phyloP scores from a whole-genome alignment of 2,888 invertebrate genomes.

The Thymelicus lineola region DNA sequence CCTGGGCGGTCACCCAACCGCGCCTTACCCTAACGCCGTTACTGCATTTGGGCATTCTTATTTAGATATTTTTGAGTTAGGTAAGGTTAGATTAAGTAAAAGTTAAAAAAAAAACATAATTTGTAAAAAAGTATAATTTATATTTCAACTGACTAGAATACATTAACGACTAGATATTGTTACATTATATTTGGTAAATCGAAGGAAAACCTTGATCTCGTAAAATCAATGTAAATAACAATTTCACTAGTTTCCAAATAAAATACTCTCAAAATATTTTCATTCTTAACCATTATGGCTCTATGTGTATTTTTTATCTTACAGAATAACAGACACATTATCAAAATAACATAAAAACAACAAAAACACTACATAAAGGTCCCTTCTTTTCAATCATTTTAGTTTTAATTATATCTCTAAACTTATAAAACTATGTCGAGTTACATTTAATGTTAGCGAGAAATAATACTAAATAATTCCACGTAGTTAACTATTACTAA shows the following conservation, averaged over 20 bases:
- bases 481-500: too few species aligned
- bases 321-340: too few species aligned
- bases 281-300: too few species aligned
- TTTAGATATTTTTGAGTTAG: too few species aligned
- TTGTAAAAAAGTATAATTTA: conserved; percentile 15
- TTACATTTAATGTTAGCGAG: not conserved
- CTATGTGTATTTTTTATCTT: not conserved
- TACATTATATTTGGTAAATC: not conserved
- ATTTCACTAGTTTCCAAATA: too few species aligned
- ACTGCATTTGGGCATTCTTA: too few species aligned
- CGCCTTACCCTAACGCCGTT: too few species aligned
- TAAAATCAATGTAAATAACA: not conserved
- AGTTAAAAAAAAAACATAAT: not conserved
- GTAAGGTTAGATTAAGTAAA: too few species aligned
- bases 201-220: not conserved
- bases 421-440: conserved; percentile 1
- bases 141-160: conserved; percentile 16
- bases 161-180: conserved; percentile 15
- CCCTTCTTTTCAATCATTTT: conserved; percentile 55
- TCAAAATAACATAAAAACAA: conserved; percentile 14
- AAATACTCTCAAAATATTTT: too few species aligned
- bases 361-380: conserved; percentile 30
- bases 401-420: conserved; percentile 35
- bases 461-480: too few species aligned
- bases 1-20: too few species aligned